Evolutionary conservation across 2,113 vertebrate species (phyloP).

Genomic region (Podocnemis expansa): DNA sequence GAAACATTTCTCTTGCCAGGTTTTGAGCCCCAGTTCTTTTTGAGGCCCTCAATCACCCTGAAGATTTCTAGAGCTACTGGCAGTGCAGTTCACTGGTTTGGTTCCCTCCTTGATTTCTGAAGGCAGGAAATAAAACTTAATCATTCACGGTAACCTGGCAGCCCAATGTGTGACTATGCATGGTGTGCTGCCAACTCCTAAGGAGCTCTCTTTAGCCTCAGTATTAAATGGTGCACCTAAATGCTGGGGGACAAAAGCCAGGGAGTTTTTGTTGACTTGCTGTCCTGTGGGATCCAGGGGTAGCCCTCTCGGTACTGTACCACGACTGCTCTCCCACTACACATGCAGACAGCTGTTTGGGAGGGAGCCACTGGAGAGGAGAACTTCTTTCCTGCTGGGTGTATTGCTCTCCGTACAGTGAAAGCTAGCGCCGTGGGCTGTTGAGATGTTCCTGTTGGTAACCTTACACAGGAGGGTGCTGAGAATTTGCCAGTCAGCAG

Average conservation of each 20-base stretch:
- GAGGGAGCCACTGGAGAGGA: background rate
- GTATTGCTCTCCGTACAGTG: constrained; percentile 10
- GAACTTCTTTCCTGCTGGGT: background rate
- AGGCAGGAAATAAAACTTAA: background rate
- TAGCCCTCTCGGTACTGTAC: background rate
- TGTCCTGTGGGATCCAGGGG: background rate
- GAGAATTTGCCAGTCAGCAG: background rate
- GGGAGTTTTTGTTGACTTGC: background rate
- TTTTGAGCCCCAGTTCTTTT: background rate
- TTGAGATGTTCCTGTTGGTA: background rate
- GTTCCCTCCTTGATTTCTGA: background rate
- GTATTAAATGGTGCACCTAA: background rate
- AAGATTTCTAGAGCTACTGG: background rate
- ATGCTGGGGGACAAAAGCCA: background rate
- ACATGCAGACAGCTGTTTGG: background rate
- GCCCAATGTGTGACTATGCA: background rate
- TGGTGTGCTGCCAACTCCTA: constrained; percentile 25
- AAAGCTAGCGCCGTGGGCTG: background rate
- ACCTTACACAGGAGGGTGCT: background rate
- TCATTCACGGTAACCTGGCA: background rate
- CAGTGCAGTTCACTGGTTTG: rapidly evolving
- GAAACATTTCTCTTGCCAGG: background rate
- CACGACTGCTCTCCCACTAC: background rate
- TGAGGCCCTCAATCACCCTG: background rate
- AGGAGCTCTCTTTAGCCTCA: background rate